phyloP scores from a whole-genome alignment of 2,888 invertebrate species.

The Clitarchus hookeri region DNA sequence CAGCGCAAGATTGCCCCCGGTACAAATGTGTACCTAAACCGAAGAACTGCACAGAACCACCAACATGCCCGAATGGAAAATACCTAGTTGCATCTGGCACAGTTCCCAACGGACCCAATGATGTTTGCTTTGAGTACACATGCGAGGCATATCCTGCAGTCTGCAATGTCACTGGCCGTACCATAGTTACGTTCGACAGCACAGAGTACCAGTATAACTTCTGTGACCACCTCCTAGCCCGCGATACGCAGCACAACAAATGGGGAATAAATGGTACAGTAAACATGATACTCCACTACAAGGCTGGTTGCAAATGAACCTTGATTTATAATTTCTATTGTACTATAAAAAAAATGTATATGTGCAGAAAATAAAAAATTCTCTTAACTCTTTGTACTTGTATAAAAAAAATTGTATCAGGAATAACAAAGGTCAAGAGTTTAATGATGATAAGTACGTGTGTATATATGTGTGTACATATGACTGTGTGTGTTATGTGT shows the following conservation, averaged over 20 bases:
- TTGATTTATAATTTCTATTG: too few relatives aligned
- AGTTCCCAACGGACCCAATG: background rate
- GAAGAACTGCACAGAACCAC: background rate
- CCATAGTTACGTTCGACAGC: conserved; percentile 80
- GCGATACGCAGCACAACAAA: conserved; percentile 67
- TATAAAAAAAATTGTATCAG: too few relatives aligned
- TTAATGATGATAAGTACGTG: too few relatives aligned
- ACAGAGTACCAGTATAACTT: conserved; percentile 78
- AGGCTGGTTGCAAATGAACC: too few relatives aligned
- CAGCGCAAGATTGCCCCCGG: conserved; percentile 41
- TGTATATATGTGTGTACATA: too few relatives aligned
- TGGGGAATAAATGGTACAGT: conserved; percentile 63
- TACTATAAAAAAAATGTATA: too few relatives aligned
- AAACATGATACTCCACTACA: too few relatives aligned
- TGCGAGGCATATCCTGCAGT: conserved; percentile 57
- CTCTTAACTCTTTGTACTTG: too few relatives aligned
- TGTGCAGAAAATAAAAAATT: too few relatives aligned
- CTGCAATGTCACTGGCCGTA: conserved; percentile 75
- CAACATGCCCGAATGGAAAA: background rate
- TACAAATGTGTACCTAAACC: conserved; percentile 59
- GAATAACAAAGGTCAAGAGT: too few relatives aligned
- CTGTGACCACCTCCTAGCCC: conserved; percentile 77
- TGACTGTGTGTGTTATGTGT: too few relatives aligned
- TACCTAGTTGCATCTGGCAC: background rate
- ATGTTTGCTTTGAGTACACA: background rate